Percentiles rank a stretch among this genome's conserved stretches.
phyloP scores from a whole-genome alignment of 2,113 vertebrate genomes.

The Setophaga petechia region DNA sequence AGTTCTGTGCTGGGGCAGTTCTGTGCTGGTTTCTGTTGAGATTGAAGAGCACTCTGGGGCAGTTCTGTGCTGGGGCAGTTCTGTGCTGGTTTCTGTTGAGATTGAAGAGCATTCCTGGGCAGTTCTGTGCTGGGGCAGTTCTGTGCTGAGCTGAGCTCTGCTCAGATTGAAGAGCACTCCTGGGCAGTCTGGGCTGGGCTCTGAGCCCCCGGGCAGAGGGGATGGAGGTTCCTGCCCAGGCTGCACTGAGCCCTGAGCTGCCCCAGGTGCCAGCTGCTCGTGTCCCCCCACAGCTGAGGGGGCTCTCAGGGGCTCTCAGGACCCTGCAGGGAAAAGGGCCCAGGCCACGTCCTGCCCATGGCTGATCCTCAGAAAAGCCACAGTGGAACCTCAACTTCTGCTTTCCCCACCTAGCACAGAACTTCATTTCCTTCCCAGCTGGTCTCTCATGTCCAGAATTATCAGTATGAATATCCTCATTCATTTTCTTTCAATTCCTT shows the following conservation, averaged over 20 bases:
- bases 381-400: neutral
- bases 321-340: neutral
- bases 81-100: too few relatives aligned
- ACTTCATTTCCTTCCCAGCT: neutral
- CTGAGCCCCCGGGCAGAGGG: neutral
- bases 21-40: too few relatives aligned
- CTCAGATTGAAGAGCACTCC: too few relatives aligned
- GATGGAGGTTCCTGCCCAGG: neutral
- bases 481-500: neutral
- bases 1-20: too few relatives aligned
- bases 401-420: neutral
- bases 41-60: too few relatives aligned
- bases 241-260: neutral
- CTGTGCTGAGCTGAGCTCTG: too few relatives aligned
- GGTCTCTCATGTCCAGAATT: neutral
- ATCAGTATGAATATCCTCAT: neutral
- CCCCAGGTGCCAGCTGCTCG: neutral
- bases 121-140: too few relatives aligned
- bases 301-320: fast-evolving
- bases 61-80: too few relatives aligned
- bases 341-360: neutral
- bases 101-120: too few relatives aligned
- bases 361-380: neutral
- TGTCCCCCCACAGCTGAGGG: neutral
- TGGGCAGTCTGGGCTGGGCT: neutral